phyloP scores from a whole-genome alignment of 1,140 invertebrate genomes.

The Pseudomyrmex gracilis region DNA sequence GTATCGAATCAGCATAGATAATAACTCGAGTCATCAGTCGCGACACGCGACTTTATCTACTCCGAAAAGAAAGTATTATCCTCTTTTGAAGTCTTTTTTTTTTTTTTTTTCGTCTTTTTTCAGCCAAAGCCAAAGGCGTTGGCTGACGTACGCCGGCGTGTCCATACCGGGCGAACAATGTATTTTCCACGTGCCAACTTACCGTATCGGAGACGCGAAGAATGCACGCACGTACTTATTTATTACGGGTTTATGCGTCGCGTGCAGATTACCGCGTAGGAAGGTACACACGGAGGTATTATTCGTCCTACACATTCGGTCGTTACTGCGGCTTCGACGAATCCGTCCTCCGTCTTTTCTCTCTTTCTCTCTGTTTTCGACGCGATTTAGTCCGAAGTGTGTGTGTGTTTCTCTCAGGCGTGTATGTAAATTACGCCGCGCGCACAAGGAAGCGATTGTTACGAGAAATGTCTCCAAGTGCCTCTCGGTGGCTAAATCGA shows the following conservation, averaged over 20 bases:
- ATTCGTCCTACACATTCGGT: conserved; percentile 61
- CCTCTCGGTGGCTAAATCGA: background rate
- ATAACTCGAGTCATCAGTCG: conserved; percentile 2
- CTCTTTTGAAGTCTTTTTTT: background rate
- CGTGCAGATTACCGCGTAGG: conserved; percentile 17
- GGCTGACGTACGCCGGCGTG: background rate
- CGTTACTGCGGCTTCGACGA: conserved; percentile 40
- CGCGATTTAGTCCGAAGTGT: background rate
- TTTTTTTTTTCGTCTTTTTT: background rate
- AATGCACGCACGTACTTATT: conserved; percentile 36
- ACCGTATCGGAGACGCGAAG: background rate
- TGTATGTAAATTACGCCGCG: conserved; percentile 10
- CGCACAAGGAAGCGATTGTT: conserved; percentile 10
- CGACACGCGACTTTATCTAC: conserved; percentile 16
- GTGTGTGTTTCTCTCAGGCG: background rate
- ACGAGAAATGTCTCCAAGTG: too few relatives aligned
- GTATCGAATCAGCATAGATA: background rate
- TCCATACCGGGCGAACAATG: background rate
- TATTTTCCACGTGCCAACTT: background rate
- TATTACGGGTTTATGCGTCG: conserved; percentile 29
- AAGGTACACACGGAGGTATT: conserved; percentile 40
- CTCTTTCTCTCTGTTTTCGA: background rate
- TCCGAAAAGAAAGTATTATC: background rate
- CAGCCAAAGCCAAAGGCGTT: background rate
- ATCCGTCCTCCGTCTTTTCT: background rate